Evolutionary conservation across 2,113 vertebrate genomes (phyloP).

Genomic region (Calidris pugnax): DNA sequence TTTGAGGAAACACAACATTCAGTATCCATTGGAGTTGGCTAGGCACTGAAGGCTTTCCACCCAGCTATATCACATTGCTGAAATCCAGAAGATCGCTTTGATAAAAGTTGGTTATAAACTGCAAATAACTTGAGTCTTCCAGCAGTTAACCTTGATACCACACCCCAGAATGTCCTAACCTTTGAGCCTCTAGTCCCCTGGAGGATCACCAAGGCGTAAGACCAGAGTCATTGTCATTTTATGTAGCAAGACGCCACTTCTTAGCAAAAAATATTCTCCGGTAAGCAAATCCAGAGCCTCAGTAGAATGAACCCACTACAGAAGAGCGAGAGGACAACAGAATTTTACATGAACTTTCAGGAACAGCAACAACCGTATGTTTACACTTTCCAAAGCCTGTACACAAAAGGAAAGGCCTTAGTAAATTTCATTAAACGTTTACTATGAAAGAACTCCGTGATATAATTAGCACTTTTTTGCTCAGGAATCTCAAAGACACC

Average conservation of each 20-base stretch:
- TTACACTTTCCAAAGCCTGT: background rate
- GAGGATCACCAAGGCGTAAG: background rate
- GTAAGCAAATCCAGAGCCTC: background rate
- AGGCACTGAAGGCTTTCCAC: background rate
- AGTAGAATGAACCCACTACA: background rate
- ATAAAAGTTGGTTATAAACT: background rate
- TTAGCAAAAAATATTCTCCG: background rate
- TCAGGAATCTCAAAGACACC: background rate
- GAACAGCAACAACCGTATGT: background rate
- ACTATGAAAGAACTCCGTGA: background rate
- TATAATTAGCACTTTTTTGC: background rate
- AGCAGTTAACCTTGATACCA: background rate
- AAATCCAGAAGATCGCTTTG: background rate
- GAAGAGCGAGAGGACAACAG: background rate
- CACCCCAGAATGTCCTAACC: background rate
- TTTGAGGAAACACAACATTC: slow-evolving; percentile 7
- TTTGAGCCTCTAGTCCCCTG: background rate
- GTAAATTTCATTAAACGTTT: background rate
- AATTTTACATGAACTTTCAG: background rate
- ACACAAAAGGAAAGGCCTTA: background rate
- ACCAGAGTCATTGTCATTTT: background rate
- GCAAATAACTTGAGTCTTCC: background rate
- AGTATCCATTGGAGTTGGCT: background rate
- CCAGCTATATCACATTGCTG: background rate
- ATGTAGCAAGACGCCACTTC: background rate